Evolutionary conservation across 2,888 invertebrate genomes (phyloP), one percentile per base, ranked within the genome.

Genomic region (Caenorhabditis sp.): DNA sequence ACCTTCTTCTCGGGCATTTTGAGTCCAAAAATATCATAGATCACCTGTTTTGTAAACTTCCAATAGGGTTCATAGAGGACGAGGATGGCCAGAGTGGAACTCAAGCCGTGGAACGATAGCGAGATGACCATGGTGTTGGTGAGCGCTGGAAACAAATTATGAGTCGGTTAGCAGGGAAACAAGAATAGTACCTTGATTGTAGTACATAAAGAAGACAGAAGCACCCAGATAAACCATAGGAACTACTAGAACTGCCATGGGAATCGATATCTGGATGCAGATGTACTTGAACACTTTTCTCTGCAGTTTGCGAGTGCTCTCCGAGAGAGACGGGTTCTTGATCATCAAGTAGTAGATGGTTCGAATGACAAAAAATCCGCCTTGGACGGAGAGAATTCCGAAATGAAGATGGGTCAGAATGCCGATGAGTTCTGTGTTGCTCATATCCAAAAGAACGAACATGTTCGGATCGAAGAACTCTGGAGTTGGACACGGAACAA

Each of bases 141-240:
- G 1, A 67, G 8, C 0, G 67, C 61, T 61, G 61, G 28, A 60
- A 60, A 2, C 0, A 5, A 20, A 9, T 60, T 18, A n/a, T 11
- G 32, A 6, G 32, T 9, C 9, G 32, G 4, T 32, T 6, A 9
- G 32, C 9, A 32, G 32, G 32, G 32, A 32, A n/a, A n/a, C n/a
- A n/a, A n/a, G n/a, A n/a, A n/a, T n/a, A n/a, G n/a, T 40, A 61
- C 61, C 40, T 35, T 67, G 67, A n/a, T 67, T 67, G 20, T 67
- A 67, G 18, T 67, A 67, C 35, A 35, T 37, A 18, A 67, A 67
- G 32, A 24, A 9, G 24, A 55, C 18, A 0, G 67, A 20, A 15
- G 6, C 15, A 5, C 35, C 37, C 26, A 24, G 20, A 24, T 53
- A 55, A 13, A 53, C 22, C 22, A 67, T 40, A 1, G 67, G 67